Evolutionary conservation across 2,888 invertebrate species (phyloP), one percentile per base, ranked within the genome.

Genomic region (Caenorhabditis zanzibari): DNA sequence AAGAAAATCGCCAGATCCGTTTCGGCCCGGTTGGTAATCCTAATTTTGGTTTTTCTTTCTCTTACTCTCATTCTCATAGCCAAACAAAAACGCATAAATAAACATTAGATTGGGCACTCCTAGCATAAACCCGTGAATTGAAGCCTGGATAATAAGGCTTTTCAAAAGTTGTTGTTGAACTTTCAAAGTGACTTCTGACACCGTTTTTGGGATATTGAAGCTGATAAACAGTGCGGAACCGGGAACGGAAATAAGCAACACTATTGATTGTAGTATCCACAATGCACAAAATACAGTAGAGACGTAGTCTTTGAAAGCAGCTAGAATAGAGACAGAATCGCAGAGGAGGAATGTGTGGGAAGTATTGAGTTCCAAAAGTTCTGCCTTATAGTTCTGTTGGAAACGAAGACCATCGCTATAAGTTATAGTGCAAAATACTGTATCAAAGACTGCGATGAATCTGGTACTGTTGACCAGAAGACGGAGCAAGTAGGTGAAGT

Each of bases 81-180:
- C 71, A 22, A 71, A 44, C 7, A 58, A 7, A 12, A 56, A 56
- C 2, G 44, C 41, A n/a, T 56, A 56, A 3, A 69, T n/a, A 6
- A 69, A 69, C 56, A 69, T 56, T 16, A 24, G 1, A 26, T 41
- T 41, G 12, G 69, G 69, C 9, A 38, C n/a, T 16, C 69, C 69
- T 16, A 69, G 56, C 69, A 69, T 69, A 4, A 54, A n/a, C 12
- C 2, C 38, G 24, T 69, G 69, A 24, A 69, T 69, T 14, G 56
- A 38, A 1, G 69, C 54, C 41, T 69, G 71, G 2, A 58, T 58
- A n/a, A 58, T 16, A 0, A 71, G 58, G 44, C 71, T 71, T 56
- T 16, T 16, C 10, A 71, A 12, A 0, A 71, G 71, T 7, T 71
- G 71, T 6, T 41, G 41, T 19, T 71, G 71, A 5, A 71, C 28